phyloP scores from a whole-genome alignment of 2,797 vertebrate species.

The Ambastaia sidthimunki region DNA sequence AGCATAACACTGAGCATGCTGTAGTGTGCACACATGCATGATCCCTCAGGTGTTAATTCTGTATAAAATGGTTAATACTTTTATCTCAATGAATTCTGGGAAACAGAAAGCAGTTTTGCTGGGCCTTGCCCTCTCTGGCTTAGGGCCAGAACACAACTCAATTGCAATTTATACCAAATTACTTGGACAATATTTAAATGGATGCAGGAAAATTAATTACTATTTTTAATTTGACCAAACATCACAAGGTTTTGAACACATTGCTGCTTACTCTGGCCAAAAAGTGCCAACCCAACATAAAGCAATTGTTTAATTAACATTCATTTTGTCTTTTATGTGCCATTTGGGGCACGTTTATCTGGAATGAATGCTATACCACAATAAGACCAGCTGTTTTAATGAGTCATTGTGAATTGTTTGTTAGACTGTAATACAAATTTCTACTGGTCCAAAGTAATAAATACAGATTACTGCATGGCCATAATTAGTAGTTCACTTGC shows the following conservation, averaged over 20 bases:
- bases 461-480: no score
- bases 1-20: neutral
- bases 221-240: neutral
- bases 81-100: conserved; percentile 8
- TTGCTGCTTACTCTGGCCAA: neutral
- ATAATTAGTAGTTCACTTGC: no score
- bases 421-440: no score
- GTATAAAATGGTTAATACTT: conserved; percentile 11
- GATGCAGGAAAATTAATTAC: neutral
- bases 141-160: conserved; percentile 8
- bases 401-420: no score
- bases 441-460: no score
- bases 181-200: conserved; percentile 5
- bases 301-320: no score
- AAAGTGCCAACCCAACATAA: no score
- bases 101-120: neutral
- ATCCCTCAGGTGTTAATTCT: conserved; percentile 28
- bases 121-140: neutral
- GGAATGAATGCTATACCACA: no score
- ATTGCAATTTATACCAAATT: conserved; percentile 32
- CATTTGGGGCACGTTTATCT: no score
- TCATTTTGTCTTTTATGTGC: no score
- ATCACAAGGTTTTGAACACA: neutral
- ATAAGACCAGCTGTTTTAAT: no score
- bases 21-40: conserved; percentile 9